These are phyloP conservation scores for Pentalonia nigronervosa DNA, from an alignment of 1,140 invertebrate species.

Conservation along the genomic window DNA sequence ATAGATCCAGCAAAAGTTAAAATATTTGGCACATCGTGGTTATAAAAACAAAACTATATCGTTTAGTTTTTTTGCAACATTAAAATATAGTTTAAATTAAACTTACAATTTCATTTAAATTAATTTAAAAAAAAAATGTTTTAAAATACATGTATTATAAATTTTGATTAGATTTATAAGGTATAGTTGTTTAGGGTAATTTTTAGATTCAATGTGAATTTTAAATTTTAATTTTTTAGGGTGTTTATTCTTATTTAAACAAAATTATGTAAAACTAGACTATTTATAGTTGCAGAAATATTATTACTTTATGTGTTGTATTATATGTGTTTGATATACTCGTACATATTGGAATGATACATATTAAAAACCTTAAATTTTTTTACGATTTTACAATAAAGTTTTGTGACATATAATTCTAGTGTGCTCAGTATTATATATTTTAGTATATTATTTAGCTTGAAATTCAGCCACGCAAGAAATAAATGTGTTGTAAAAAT, in stretches of 20 bases:
- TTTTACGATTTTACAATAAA: not conserved
- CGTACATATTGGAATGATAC: not conserved
- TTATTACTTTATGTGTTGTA: not conserved
- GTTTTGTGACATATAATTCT: not conserved
- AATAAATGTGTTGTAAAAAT: not conserved
- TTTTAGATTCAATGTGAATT: not conserved
- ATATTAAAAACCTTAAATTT: not conserved
- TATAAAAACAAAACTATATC: not conserved
- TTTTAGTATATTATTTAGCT: not conserved
- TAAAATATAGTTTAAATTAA: not conserved
- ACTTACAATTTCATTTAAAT: not conserved
- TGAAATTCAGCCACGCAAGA: not conserved
- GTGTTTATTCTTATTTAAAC: too few relatives aligned
- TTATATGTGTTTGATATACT: not conserved
- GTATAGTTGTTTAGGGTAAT: not conserved
- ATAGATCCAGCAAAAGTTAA: not conserved
- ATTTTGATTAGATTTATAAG: not conserved
- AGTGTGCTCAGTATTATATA: not conserved
- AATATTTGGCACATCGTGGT: not conserved
- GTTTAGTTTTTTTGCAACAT: not conserved
- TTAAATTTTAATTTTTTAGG: not conserved
- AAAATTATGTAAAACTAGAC: not conserved
- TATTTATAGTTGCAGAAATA: not conserved
- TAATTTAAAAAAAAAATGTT: too few relatives aligned
- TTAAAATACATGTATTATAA: not conserved